Conservation (phyloP, 2,113 vertebrate genomes). For the Lagopus leucura region DNA sequence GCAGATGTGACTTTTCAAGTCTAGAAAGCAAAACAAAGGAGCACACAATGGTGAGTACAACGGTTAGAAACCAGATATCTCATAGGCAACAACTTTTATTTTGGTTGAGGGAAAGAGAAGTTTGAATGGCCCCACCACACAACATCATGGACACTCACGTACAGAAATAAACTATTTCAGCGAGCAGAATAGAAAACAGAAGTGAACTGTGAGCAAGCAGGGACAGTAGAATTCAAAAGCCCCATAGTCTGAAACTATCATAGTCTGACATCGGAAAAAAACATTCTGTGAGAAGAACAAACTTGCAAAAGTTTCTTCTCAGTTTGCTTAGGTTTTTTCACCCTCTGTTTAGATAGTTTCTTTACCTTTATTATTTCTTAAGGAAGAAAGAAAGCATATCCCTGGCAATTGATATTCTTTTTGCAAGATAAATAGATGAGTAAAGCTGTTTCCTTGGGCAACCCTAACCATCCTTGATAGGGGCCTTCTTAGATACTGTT, state of each 20-base stretch:
- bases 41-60: not conserved
- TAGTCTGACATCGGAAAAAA: not conserved
- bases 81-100: not conserved
- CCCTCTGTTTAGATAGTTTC: not conserved
- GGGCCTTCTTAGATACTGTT: not conserved
- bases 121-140: not conserved
- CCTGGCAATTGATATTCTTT: not conserved
- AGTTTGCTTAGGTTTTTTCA: not conserved
- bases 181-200: not conserved
- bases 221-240: not conserved
- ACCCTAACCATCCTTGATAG: not conserved
- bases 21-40: not conserved
- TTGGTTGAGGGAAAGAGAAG: not conserved
- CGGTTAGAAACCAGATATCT: not conserved
- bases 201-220: not conserved
- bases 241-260: not conserved
- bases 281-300: not conserved
- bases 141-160: not conserved
- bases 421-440: not conserved
- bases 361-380: not conserved
- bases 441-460: not conserved
- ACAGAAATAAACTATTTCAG: not conserved
- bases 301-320: not conserved
- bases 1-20: not conserved
- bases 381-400: conserved; percentile 8